phyloP scores from a whole-genome alignment of 2,888 invertebrate species.

The Lasioglossum oenotherae region DNA sequence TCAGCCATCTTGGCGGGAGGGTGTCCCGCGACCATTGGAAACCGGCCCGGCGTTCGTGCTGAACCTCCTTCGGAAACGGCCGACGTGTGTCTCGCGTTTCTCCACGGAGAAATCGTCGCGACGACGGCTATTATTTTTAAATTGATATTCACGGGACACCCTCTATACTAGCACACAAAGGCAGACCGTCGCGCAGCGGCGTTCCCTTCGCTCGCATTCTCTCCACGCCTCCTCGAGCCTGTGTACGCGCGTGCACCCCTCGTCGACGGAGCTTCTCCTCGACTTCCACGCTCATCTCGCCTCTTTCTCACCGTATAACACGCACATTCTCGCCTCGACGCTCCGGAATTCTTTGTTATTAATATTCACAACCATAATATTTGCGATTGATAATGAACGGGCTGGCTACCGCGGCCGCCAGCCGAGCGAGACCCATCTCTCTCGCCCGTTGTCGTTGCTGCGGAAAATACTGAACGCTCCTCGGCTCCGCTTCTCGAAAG shows the following conservation, averaged over 20 bases:
- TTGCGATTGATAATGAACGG: slow-evolving; percentile 78
- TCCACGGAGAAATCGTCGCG: neutral
- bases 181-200: neutral
- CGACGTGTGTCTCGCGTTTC: neutral
- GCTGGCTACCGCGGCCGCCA: slow-evolving; percentile 51
- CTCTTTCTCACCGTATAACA: slow-evolving; percentile 1
- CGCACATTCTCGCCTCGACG: slow-evolving; percentile 18
- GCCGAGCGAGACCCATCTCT: neutral
- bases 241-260: neutral
- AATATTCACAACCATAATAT: slow-evolving; percentile 82
- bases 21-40: neutral
- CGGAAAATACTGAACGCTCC: slow-evolving; percentile 15
- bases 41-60: neutral
- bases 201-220: neutral
- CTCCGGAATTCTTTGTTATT: slow-evolving; percentile 42
- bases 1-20: neutral
- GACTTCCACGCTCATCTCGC: slow-evolving; percentile 6
- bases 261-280: slow-evolving; percentile 17
- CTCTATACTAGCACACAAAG: neutral
- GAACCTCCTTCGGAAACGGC: neutral
- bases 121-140: neutral
- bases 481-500: neutral
- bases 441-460: slow-evolving; percentile 52
- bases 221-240: neutral
- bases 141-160: slow-evolving; percentile 1